phyloP scores from a whole-genome alignment of 2,113 vertebrate species.

The Pithys albifrons region DNA sequence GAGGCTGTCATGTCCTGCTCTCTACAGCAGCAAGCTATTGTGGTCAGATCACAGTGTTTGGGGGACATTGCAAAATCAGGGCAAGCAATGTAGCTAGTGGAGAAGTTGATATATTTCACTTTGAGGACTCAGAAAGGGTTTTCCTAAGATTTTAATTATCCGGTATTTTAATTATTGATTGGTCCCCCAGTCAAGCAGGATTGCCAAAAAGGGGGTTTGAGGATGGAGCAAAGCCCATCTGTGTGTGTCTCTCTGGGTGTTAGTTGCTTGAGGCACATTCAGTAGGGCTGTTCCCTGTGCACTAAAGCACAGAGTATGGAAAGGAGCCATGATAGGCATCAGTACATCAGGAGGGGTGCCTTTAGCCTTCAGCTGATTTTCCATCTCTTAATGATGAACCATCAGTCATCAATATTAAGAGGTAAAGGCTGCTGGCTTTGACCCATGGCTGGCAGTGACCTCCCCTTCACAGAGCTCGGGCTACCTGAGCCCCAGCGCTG shows the following conservation, averaged over 20 bases:
- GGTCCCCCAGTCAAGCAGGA: background rate
- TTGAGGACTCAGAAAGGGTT: background rate
- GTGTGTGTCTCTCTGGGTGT: background rate
- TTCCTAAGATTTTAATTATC: slow-evolving; percentile 27
- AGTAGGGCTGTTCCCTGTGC: background rate
- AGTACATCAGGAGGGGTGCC: background rate
- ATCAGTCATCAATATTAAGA: background rate
- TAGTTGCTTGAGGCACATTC: background rate
- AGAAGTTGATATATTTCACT: background rate
- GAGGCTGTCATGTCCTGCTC: background rate
- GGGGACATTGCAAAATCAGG: background rate
- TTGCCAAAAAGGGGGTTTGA: background rate
- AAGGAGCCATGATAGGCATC: background rate
- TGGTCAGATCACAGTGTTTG: background rate
- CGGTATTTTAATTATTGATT: slow-evolving; percentile 17
- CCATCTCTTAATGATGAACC: background rate
- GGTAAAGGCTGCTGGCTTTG: background rate
- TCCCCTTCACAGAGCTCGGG: fast-evolving
- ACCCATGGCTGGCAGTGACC: fast-evolving
- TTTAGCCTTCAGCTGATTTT: background rate
- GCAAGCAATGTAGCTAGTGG: background rate
- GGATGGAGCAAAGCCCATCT: slow-evolving; percentile 18
- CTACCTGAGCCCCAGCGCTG: background rate
- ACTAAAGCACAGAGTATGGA: background rate
- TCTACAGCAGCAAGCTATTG: background rate